Evolutionary conservation across 2,888 invertebrate genomes (phyloP).

Genomic region (Diploptera punctata): DNA sequence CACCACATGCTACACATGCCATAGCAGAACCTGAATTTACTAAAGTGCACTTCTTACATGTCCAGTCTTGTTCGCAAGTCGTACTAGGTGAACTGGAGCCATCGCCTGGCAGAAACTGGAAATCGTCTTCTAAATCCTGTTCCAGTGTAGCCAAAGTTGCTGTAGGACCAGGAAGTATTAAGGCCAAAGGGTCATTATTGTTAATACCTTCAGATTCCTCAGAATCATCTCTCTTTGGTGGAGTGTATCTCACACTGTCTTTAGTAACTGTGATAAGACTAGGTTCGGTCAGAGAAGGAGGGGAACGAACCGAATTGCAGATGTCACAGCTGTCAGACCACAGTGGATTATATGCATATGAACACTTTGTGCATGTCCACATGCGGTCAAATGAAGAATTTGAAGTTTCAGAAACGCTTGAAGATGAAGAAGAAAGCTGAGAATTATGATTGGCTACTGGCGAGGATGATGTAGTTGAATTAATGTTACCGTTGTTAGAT

Average conservation of each 20-base stretch:
- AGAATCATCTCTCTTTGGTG: slow-evolving; percentile 50
- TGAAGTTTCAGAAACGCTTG: slow-evolving; percentile 33
- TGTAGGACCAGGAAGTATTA: slow-evolving; percentile 42
- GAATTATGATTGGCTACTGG: slow-evolving; percentile 26
- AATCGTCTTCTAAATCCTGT: slow-evolving; percentile 73
- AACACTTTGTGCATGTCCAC: slow-evolving; percentile 91
- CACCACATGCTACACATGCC: slow-evolving; percentile 87
- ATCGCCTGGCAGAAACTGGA: slow-evolving; percentile 60
- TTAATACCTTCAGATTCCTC: slow-evolving; percentile 32
- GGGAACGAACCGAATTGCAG: slow-evolving; percentile 72
- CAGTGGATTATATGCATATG: slow-evolving; percentile 85
- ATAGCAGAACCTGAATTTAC: slow-evolving; percentile 74
- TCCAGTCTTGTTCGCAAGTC: slow-evolving; percentile 65
- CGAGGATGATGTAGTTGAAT: slow-evolving; percentile 16
- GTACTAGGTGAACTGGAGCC: slow-evolving; percentile 28
- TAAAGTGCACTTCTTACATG: slow-evolving; percentile 87
- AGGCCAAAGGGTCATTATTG: slow-evolving; percentile 37
- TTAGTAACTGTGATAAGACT: slow-evolving; percentile 74
- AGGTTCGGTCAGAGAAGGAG: slow-evolving; percentile 67
- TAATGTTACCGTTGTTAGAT: slow-evolving; percentile 35
- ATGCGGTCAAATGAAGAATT: slow-evolving; percentile 58
- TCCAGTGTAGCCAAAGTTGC: slow-evolving; percentile 72
- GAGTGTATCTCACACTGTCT: slow-evolving; percentile 52
- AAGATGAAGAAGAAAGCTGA: slow-evolving; percentile 31
- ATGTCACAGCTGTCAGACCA: slow-evolving; percentile 83